Percentiles rank a stretch among this genome's conserved stretches.
These are phyloP conservation scores for Cosmorhoe ocellata DNA, from an alignment of 2,888 invertebrate species.

Conservation along the genomic window DNA sequence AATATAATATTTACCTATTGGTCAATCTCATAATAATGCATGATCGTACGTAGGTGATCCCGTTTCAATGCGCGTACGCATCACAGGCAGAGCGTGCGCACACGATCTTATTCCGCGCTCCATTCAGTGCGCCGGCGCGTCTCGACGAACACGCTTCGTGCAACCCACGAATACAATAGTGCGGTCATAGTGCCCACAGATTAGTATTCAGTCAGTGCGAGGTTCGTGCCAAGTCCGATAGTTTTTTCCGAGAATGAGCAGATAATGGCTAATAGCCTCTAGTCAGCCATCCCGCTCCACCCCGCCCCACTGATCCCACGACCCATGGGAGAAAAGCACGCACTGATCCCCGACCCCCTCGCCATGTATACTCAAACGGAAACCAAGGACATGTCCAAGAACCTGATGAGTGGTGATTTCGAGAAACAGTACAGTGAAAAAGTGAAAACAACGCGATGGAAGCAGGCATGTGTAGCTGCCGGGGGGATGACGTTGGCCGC, in stretches of 20 bases:
- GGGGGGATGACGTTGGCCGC: conserved; percentile 34
- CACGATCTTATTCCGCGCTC: conserved; percentile 33
- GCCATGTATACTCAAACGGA: conserved; percentile 69
- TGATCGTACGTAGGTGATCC: conserved; percentile 16
- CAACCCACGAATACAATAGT: conserved; percentile 1
- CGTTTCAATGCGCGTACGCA: conserved; percentile 36
- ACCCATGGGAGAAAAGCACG: conserved; percentile 71
- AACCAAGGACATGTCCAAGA: conserved; percentile 69
- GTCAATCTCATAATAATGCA: background rate
- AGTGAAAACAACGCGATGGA: conserved; percentile 49
- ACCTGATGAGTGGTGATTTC: conserved; percentile 73
- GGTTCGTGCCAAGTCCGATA: conserved; percentile 15
- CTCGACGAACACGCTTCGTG: conserved; percentile 46
- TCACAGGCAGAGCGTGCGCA: conserved; percentile 31
- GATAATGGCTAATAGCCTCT: conserved; percentile 56
- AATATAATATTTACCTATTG: too few relatives aligned
- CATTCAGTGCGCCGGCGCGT: conserved; percentile 44
- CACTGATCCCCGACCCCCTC: conserved; percentile 60
- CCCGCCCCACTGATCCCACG: conserved; percentile 26
- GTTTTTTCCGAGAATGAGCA: conserved; percentile 59
- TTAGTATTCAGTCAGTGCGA: conserved; percentile 1
- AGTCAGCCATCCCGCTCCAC: conserved; percentile 40
- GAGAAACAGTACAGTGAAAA: conserved; percentile 64
- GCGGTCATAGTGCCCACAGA: background rate
- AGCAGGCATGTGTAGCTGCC: conserved; percentile 51